phyloP scores from a whole-genome alignment of 2,113 vertebrate genomes.

The Pomatorhinus ruficollis region DNA sequence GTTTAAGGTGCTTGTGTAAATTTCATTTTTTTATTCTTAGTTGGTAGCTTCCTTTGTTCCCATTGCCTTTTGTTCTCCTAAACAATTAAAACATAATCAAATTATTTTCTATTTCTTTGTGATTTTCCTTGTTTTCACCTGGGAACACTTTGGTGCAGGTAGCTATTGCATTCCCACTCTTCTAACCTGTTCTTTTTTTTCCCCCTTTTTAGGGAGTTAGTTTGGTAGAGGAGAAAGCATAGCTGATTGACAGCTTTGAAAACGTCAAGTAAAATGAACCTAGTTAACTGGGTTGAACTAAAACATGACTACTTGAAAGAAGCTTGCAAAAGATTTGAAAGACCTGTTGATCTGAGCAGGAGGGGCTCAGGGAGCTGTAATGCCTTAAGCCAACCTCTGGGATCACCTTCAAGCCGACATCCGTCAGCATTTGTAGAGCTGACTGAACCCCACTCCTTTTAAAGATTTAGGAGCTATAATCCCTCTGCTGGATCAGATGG shows the following conservation, averaged over 20 bases:
- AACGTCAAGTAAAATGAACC: not conserved
- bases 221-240: not conserved
- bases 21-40: not conserved
- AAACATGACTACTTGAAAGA: slow-evolving; percentile 19
- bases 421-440: not conserved
- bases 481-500: not conserved
- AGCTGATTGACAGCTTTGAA: not conserved
- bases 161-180: not conserved
- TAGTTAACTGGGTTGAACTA: not conserved
- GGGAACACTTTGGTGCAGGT: not conserved
- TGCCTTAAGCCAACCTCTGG: not conserved
- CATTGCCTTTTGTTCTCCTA: not conserved
- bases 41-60: not conserved
- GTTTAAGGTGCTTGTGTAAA: not conserved
- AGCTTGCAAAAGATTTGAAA: slow-evolving; percentile 4
- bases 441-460: slow-evolving; percentile 15
- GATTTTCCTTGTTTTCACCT: not conserved
- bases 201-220: not conserved
- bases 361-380: not conserved
- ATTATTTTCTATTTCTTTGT: not conserved
- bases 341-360: slow-evolving; percentile 29
- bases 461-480: not conserved
- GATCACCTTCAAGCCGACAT: slow-evolving; percentile 42
- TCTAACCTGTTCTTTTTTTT: not conserved
- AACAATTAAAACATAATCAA: not conserved